Conservation (phyloP, 2,797 vertebrate species). For the Acanthurus leucopareius region DNA sequence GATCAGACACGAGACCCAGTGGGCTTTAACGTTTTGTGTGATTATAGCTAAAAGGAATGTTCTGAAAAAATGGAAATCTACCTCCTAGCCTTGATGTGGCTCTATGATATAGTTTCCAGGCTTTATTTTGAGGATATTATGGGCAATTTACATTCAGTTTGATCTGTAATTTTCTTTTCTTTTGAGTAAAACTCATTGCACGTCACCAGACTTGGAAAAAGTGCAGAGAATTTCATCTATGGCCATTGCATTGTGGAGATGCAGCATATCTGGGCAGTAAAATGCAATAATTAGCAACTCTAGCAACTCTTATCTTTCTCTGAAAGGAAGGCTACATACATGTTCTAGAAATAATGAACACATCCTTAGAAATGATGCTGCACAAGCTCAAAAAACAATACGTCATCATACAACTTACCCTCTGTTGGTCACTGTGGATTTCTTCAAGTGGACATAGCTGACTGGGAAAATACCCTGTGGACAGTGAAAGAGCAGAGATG, state of each 20-base stretch:
- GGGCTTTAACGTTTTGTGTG: neutral
- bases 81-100: neutral
- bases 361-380: conserved; percentile 25
- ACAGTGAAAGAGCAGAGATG: conserved; percentile 63
- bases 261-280: neutral
- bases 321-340: too few relatives aligned
- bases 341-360: neutral
- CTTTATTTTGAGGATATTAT: neutral
- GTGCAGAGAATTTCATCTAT: neutral
- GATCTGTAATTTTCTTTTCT: neutral
- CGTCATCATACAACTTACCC: conserved; percentile 84
- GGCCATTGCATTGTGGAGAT: neutral
- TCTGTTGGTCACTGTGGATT: conserved; percentile 96
- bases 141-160: neutral
- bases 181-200: neutral
- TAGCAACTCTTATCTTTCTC: too few relatives aligned
- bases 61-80: neutral
- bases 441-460: conserved; percentile 98
- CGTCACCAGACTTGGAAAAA: neutral
- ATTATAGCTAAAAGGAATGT: neutral
- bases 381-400: conserved; percentile 38
- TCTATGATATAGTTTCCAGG: neutral
- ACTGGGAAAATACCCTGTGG: conserved; percentile 97
- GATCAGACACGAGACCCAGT: neutral
- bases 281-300: too few relatives aligned